These are phyloP conservation scores for Clitarchus hookeri DNA, from an alignment of 2,888 invertebrate species.

Conservation along the genomic window DNA sequence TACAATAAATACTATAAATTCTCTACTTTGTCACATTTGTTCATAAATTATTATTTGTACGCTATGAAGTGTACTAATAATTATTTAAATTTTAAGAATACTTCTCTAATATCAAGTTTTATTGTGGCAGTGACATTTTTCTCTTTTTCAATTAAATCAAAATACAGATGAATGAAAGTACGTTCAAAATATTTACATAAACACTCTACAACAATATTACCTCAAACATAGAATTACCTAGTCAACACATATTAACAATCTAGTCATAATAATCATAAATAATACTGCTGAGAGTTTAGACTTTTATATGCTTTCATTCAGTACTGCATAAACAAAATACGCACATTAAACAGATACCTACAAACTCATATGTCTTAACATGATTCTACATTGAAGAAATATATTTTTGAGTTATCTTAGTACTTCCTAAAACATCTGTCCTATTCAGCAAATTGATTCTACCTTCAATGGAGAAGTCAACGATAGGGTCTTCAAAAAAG, in stretches of 20 bases:
- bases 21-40: background rate
- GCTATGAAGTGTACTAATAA: background rate
- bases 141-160: background rate
- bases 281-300: background rate
- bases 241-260: background rate
- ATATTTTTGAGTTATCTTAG: background rate
- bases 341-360: background rate
- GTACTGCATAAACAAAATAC: background rate
- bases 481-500: background rate
- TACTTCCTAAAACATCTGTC: background rate
- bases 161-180: background rate
- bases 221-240: background rate
- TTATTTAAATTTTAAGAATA: background rate
- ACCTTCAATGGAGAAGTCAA: background rate
- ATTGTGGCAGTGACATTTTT: conserved; percentile 10
- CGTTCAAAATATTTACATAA: background rate
- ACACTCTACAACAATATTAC: background rate
- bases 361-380: background rate
- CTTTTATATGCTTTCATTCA: background rate
- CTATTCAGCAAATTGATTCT: background rate
- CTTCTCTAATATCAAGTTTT: background rate
- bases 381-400: background rate
- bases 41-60: background rate
- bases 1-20: background rate
- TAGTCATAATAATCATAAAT: background rate